phyloP scores from a whole-genome alignment of 2,888 invertebrate species.

The Rhagophthalmus giganteus region DNA sequence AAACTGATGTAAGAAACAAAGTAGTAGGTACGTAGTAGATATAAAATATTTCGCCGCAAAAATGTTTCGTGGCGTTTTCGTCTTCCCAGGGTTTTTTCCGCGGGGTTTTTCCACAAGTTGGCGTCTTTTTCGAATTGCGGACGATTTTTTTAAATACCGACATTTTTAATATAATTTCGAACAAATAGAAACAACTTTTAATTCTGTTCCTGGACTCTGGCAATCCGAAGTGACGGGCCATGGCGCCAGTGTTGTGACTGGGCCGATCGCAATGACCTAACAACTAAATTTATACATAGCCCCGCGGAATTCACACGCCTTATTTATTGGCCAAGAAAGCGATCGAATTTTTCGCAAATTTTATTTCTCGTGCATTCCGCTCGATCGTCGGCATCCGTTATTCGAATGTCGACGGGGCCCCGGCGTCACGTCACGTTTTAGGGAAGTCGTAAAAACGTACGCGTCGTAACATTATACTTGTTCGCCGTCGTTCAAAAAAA shows the following conservation, averaged over 20 bases:
- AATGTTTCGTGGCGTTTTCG: no score
- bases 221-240: constrained; percentile 32
- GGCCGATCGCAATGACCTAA: constrained; percentile 48
- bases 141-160: no score
- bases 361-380: not conserved
- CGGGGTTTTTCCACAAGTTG: no score
- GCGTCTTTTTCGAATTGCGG: no score
- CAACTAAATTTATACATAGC: constrained; percentile 45
- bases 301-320: constrained; percentile 25
- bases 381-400: no score
- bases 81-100: no score
- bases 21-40: constrained; percentile 1
- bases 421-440: constrained; percentile 3
- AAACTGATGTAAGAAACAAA: constrained; percentile 9
- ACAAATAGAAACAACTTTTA: constrained; percentile 38
- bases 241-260: constrained; percentile 50
- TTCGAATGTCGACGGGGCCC: not conserved
- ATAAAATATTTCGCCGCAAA: constrained; percentile 6
- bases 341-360: constrained; percentile 31
- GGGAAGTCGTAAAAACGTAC: constrained; percentile 1
- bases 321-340: constrained; percentile 37
- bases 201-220: constrained; percentile 10
- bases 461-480: no score
- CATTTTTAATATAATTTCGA: not conserved
- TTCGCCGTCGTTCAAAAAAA: not conserved